These are phyloP conservation scores for Drosophila suboccidentalis DNA, from an alignment of 2,888 invertebrate species.

Conservation along the genomic window DNA sequence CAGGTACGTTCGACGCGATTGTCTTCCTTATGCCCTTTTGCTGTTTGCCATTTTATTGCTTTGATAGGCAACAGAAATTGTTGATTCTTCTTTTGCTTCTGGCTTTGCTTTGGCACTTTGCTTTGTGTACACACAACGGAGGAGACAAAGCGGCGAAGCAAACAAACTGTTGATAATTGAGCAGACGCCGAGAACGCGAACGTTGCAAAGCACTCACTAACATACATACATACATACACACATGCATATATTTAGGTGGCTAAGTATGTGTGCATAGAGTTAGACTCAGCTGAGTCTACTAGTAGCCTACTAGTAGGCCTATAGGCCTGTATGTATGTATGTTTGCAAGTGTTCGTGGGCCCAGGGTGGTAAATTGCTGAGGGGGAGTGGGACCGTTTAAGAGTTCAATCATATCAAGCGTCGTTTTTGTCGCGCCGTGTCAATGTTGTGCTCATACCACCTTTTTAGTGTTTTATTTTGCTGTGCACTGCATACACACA, in stretches of 20 bases:
- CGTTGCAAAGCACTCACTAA: conserved; percentile 45
- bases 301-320: no score
- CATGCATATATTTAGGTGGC: conserved; percentile 12
- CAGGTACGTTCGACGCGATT: conserved; percentile 20
- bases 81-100: conserved; percentile 42
- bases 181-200: conserved; percentile 58
- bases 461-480: conserved; percentile 20
- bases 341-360: conserved; percentile 5
- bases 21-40: conserved; percentile 16
- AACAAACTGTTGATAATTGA: conserved; percentile 76
- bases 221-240: conserved; percentile 6
- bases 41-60: conserved; percentile 29
- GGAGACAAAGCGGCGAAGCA: conserved; percentile 59
- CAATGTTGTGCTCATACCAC: conserved; percentile 35
- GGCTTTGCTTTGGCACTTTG: conserved; percentile 53
- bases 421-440: conserved; percentile 66
- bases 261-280: conserved; percentile 3
- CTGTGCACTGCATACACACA: conserved; percentile 50
- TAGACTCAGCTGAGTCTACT: no score
- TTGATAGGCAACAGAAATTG: conserved; percentile 54
- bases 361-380: conserved; percentile 13
- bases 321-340: conserved; percentile 2
- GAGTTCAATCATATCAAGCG: conserved; percentile 75
- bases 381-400: conserved; percentile 53
- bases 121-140: conserved; percentile 45